Conservation (phyloP, 2,888 invertebrate genomes). For the Cactoblastis cactorum region DNA sequence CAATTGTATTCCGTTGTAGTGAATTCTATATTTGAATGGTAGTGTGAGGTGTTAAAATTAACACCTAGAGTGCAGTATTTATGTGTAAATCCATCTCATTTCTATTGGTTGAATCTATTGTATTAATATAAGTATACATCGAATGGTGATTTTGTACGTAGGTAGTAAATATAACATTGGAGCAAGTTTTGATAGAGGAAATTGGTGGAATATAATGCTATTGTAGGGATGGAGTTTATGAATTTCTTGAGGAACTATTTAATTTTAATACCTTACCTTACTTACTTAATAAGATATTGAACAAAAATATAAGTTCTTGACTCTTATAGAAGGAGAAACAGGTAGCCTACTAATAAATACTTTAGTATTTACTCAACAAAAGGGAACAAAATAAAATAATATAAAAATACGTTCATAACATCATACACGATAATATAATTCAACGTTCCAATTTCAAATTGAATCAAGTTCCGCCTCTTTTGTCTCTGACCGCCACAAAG, state of each 20-base stretch:
- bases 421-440: conserved; percentile 2
- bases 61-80: conserved; percentile 60
- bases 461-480: conserved; percentile 31
- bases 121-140: conserved; percentile 29
- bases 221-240: too few species aligned
- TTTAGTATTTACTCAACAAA: too few species aligned
- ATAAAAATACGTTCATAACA: not conserved
- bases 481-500: conserved; percentile 46
- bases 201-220: too few species aligned
- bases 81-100: conserved; percentile 38
- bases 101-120: conserved; percentile 51
- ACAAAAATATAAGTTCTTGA: too few species aligned
- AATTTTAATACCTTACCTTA: too few species aligned
- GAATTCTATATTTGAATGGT: conserved; percentile 27
- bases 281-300: too few species aligned
- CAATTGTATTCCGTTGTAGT: not conserved
- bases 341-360: too few species aligned
- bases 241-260: too few species aligned
- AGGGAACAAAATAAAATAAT: too few species aligned
- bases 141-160: not conserved
- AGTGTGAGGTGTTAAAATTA: conserved; percentile 61
- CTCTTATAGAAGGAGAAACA: too few species aligned
- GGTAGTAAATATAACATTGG: not conserved
- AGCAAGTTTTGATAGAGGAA: too few species aligned
- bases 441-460: conserved; percentile 25